Percentiles rank a stretch among this genome's conserved stretches.
phyloP scores from a whole-genome alignment of 2,797 vertebrate genomes.

The Pampus argenteus region DNA sequence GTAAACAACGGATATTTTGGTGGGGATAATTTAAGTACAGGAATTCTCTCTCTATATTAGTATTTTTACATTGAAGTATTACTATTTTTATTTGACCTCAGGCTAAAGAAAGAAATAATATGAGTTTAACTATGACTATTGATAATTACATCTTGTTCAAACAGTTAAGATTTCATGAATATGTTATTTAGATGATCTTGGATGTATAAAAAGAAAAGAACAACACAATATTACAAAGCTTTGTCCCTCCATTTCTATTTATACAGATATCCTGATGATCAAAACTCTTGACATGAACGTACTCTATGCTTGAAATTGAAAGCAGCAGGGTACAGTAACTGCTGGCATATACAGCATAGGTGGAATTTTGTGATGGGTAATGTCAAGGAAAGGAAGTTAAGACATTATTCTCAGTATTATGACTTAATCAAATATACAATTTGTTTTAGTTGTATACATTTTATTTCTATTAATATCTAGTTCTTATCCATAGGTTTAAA shows the following conservation, averaged over 20 bases:
- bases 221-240: no score
- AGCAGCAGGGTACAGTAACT: not conserved
- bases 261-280: conserved; percentile 21
- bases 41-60: no score
- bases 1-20: no score
- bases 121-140: no score
- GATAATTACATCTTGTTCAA: no score
- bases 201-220: no score
- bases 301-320: not conserved
- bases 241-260: conserved; percentile 1
- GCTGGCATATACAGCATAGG: not conserved
- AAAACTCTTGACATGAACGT: not conserved
- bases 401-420: not conserved
- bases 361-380: not conserved
- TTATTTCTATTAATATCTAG: conserved; percentile 1
- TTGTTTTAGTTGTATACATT: conserved; percentile 10
- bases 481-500: conserved; percentile 18
- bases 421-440: conserved; percentile 3
- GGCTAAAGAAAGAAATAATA: no score
- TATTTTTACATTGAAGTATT: no score
- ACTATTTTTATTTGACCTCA: no score
- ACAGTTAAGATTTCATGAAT: no score
- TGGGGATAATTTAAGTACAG: no score
- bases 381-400: conserved; percentile 1
- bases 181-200: no score